These are phyloP conservation scores for Hypena proboscidalis DNA, from an alignment of 2,888 invertebrate species.

Conservation along the genomic window DNA sequence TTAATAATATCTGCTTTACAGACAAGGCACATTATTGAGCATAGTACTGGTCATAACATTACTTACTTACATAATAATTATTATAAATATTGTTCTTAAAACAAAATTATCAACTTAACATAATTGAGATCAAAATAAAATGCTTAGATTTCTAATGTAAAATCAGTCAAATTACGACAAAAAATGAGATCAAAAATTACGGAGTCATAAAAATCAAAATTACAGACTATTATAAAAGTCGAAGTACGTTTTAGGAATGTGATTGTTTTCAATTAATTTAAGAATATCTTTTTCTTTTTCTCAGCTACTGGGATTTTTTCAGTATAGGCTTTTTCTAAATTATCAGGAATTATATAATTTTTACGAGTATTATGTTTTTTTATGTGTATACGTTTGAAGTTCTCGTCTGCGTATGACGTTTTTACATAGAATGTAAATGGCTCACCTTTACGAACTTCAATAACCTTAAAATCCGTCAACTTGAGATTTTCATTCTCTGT, in stretches of 20 bases:
- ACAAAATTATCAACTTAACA: too few relatives aligned
- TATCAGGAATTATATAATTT: slow-evolving; percentile 1
- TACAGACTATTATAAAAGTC: slow-evolving; percentile 1
- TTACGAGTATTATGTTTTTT: slow-evolving; percentile 1
- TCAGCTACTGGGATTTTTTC: slow-evolving; percentile 1
- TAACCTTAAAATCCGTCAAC: too few relatives aligned
- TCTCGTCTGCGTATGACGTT: slow-evolving; percentile 6
- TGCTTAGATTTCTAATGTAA: too few relatives aligned
- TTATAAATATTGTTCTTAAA: too few relatives aligned
- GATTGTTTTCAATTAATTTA: slow-evolving; percentile 1
- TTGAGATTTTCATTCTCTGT: too few relatives aligned
- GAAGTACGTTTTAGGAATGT: background rate
- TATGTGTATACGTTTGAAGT: slow-evolving; percentile 1
- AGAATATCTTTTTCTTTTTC: background rate
- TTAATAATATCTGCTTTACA: too few relatives aligned
- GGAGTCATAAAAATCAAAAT: background rate
- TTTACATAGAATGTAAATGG: slow-evolving; percentile 12
- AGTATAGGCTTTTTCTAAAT: background rate
- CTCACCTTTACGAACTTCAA: slow-evolving; percentile 2
- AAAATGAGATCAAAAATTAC: too few relatives aligned
- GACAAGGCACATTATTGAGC: too few relatives aligned
- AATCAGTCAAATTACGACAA: too few relatives aligned
- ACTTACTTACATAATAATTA: too few relatives aligned
- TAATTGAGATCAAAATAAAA: too few relatives aligned
- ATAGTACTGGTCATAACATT: too few relatives aligned